A percentile compares a stretch with the other conserved stretches of the same genome.
Evolutionary conservation across 2,113 vertebrate species (phyloP).

Genomic region (Petroica traversi): DNA sequence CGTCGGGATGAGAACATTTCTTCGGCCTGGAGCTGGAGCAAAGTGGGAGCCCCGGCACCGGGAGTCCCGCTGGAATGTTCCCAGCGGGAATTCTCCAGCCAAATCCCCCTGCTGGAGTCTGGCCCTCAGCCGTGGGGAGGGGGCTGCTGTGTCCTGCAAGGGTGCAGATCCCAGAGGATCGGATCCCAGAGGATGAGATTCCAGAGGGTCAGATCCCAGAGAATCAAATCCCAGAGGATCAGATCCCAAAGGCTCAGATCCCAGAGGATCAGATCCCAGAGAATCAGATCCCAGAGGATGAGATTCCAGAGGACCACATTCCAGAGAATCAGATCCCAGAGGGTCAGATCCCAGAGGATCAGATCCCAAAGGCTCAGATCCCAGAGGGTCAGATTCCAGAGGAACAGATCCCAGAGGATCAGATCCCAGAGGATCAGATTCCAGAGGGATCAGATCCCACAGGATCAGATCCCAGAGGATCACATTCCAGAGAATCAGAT

Average conservation of each 20-base stretch:
- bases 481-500: too few relatives aligned
- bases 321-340: too few relatives aligned
- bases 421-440: not conserved
- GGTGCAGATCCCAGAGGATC: not conserved
- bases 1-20: not conserved
- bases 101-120: not conserved
- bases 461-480: not conserved
- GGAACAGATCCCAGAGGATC: not conserved
- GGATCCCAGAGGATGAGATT: not conserved
- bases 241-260: not conserved
- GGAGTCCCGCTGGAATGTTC: not conserved
- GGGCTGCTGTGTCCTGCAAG: not conserved
- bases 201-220: not conserved
- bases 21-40: not conserved
- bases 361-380: not conserved
- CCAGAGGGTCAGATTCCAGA: not conserved
- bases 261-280: not conserved
- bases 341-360: not conserved
- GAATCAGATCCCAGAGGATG: not conserved
- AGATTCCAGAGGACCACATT: not conserved
- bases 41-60: not conserved
- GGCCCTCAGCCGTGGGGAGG: fast-evolving
- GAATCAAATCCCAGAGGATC: not conserved
- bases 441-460: not conserved
- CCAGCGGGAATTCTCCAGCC: fast-evolving